Evolutionary conservation across 2,113 vertebrate species (phyloP).

Genomic region (Phyllostomus discolor): DNA sequence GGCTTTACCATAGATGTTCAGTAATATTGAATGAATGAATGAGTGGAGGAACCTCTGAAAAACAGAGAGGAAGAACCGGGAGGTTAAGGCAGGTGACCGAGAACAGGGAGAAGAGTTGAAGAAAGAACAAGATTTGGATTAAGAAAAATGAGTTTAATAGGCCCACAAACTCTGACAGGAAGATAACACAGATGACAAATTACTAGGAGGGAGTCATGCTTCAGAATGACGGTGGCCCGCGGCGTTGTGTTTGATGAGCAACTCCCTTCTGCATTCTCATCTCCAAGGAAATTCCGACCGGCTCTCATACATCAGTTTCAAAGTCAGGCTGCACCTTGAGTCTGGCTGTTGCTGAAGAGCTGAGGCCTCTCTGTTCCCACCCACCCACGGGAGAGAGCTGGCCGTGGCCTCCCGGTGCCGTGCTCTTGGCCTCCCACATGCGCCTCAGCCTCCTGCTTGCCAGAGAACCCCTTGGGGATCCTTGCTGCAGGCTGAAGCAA

Average conservation of each 20-base stretch:
- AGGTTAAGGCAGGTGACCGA: background rate
- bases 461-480: background rate
- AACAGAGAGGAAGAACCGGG: background rate
- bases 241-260: background rate
- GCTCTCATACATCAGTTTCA: background rate
- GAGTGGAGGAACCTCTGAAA: background rate
- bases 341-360: background rate
- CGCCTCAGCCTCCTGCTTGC: background rate
- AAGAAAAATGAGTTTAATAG: background rate
- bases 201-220: background rate
- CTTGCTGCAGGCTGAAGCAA: background rate
- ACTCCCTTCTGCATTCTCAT: background rate
- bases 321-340: background rate
- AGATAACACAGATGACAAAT: background rate
- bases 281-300: background rate
- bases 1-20: background rate
- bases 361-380: background rate
- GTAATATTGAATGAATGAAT: background rate
- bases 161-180: background rate
- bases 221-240: background rate
- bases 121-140: background rate
- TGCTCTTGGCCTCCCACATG: background rate
- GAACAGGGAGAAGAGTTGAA: background rate
- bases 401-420: too few relatives aligned
- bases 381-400: accelerated